phyloP scores from a whole-genome alignment of 2,888 invertebrate species.

The Rutpela maculata region DNA sequence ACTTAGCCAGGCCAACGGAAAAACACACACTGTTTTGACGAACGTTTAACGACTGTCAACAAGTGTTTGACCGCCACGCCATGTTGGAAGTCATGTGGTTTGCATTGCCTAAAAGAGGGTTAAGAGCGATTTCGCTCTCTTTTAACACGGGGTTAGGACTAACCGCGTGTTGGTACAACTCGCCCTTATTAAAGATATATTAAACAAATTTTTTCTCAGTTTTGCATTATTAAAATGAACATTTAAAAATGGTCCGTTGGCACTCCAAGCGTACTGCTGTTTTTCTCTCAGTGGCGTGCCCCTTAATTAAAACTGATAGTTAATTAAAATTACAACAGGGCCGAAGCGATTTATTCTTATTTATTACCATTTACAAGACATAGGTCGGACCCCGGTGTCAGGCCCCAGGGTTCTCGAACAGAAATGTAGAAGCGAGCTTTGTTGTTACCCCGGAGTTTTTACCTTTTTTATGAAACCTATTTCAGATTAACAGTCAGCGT shows the following conservation, averaged over 20 bases:
- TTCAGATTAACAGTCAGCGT: conserved; percentile 10
- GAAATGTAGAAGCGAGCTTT: conserved; percentile 17
- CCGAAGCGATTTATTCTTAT: conserved; percentile 13
- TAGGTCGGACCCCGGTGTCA: conserved; percentile 26
- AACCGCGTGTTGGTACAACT: no score
- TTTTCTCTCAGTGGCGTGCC: conserved; percentile 7
- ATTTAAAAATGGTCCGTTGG: background rate
- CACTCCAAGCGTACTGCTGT: background rate
- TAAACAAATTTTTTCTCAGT: background rate
- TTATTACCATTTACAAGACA: conserved; percentile 28
- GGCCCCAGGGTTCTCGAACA: conserved; percentile 5
- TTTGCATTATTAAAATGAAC: background rate
- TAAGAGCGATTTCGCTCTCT: no score
- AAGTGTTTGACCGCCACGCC: no score
- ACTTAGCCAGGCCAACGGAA: no score
- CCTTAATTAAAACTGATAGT: conserved; percentile 10
- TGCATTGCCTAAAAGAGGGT: no score
- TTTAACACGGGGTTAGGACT: no score
- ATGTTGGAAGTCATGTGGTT: no score
- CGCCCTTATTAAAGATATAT: no score
- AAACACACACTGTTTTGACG: no score
- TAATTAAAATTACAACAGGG: conserved; percentile 19
- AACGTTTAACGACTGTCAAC: no score
- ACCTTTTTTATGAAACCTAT: conserved; percentile 13
- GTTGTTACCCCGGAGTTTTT: background rate